Base-by-base conservation (phyloP, 1,140 invertebrate species). In the Drosophila prosaltans region DNA sequence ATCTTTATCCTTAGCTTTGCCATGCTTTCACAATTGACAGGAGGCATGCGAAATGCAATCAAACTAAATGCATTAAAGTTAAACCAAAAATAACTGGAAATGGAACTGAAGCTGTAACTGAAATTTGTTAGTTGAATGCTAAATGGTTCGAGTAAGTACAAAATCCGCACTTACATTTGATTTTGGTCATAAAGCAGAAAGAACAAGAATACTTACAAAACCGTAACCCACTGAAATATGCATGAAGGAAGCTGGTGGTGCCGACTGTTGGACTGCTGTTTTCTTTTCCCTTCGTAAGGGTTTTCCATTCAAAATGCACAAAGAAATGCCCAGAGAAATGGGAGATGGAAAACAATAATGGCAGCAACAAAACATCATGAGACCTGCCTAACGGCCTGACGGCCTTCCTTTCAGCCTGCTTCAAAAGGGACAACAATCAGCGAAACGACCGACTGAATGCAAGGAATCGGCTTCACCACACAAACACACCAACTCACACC, bases 281-380 rank as follows among this genome's bases (percentile, higher is more conserved):
- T 16, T 16, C 28, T 30, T 30, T 30, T 30, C 2, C 24, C 26
- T 21, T 28, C 7, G 48, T 60, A n/a, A 43, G 51, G 40, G 28
- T 48, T 36, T 55, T 24, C 24, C 80, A 80, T 68, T 68, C 62
- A 57, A 80, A 77, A 77, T 84, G 72, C 81, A 84, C 69, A 83
- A 83, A 77, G 69, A 69, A 39, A 45, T 54, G 63, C 28, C 66
- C 32, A 43, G 36, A 43, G 36, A 59, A 51, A 61, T 26, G 48
- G 40, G 36, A 21, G 11, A 57, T 57, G 59, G 16, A 45, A 40
- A 66, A 82, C 59, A 82, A 76, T 66, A 48, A 78, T 54, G 36
- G 61, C n/a, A 65, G 48, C 65, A 81, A 62, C 72, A 66, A 54
- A 36, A 55, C 45, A 48, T 48, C 45, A 48, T 48, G 45, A 48